A percentile compares a stretch with the other conserved stretches of the same genome.
These are phyloP conservation scores for Turnix velox DNA, from an alignment of 2,113 vertebrate genomes.

Conservation along the genomic window DNA sequence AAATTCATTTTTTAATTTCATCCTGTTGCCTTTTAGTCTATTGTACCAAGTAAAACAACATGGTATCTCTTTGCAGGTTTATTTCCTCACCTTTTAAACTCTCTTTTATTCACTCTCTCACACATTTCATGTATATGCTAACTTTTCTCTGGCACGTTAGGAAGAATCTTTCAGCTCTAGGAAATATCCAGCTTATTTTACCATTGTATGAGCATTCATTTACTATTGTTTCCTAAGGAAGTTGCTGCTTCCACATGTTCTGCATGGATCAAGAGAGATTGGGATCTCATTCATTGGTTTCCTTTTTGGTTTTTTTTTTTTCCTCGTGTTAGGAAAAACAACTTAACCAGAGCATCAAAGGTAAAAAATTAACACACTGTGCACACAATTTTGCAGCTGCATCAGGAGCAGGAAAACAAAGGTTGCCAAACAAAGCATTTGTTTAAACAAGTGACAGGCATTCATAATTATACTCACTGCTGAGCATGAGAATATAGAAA, in stretches of 20 bases:
- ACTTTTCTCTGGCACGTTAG: neutral
- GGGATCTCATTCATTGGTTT: conserved; percentile 37
- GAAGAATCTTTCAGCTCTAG: conserved; percentile 12
- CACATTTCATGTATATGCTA: neutral
- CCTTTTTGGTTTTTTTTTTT: neutral
- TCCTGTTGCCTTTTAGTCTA: neutral
- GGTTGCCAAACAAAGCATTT: conserved; percentile 47
- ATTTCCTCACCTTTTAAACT: neutral
- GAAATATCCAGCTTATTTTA: conserved; percentile 22
- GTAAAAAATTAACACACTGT: conserved; percentile 65
- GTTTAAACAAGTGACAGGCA: conserved; percentile 29
- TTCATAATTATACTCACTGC: conserved; percentile 10
- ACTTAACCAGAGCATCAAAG: conserved; percentile 2
- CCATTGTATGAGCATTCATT: neutral
- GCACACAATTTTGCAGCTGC: conserved; percentile 51
- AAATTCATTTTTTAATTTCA: neutral
- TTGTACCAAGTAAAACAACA: neutral
- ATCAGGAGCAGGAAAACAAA: conserved; percentile 39
- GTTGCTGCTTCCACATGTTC: conserved; percentile 4
- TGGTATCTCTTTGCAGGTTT: neutral
- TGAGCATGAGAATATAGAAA: neutral
- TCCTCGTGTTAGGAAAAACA: neutral
- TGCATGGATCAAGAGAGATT: neutral
- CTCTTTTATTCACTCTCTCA: neutral
- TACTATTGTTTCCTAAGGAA: conserved; percentile 40